Evolutionary conservation across 2,113 vertebrate species (phyloP), one percentile per base, ranked within the genome.

Genomic region (Pterocles orientalis): DNA sequence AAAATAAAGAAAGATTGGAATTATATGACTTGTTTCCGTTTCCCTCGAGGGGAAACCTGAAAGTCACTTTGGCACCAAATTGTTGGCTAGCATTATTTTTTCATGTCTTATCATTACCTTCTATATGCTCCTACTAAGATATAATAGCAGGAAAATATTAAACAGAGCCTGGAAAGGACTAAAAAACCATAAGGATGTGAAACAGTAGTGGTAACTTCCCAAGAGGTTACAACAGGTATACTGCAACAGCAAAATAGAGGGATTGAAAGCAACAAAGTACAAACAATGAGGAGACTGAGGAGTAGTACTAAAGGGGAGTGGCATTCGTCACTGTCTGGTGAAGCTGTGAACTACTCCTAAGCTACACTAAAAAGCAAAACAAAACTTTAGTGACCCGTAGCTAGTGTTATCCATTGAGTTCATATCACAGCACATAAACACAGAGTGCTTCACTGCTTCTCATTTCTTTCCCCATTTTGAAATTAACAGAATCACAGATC

Each of bases 331-430:
- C 7, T 28, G 66, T 33, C 43, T 86, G 36, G 9, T 57, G 71
- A 71, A 88, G 36, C 12, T 57, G 51, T 79, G 66, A 88, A 56
- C 14, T n/a, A 18, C 34, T 51, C 50, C 26, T 13, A 56, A 78
- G 7, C 6, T 20, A 9, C 2, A 18, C 10, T 50, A 39, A 0
- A 7, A 57, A 48, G 13, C 14, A 83, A 86, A 8, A 1, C 14
- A 43, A 68, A 79, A 19, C 29, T 28, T 60, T 9, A 39, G 33
- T 79, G 57, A 25, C 18, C 45, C 39, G 39, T 57, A 21, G 12
- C 26, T 8, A 17, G 47, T 4, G 7, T 11, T 18, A 17, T 14
- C 50, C 41, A 5, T 4, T 41, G 60, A 75, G 47, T 45, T 80
- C 18, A 7, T 5, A 26, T 4, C 36, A 34, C 7, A 65, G 33